Percentiles rank a stretch among this genome's conserved stretches.
Conservation (phyloP, 2,113 vertebrate species). For the Phylloscopus whistleri region DNA sequence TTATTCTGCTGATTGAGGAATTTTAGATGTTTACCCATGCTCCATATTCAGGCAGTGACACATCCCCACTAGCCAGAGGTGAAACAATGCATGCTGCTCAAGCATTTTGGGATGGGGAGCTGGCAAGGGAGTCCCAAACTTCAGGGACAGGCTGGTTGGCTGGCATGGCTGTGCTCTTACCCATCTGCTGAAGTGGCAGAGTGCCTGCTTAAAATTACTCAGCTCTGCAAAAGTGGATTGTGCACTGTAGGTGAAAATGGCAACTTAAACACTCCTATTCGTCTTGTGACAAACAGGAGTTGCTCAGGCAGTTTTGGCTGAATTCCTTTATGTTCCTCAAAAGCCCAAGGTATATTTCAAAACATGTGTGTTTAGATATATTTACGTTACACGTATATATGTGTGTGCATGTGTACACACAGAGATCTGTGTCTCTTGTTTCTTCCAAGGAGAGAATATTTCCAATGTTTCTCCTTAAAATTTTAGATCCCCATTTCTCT, state of each 20-base stretch:
- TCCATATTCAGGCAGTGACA: not conserved
- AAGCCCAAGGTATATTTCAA: no score
- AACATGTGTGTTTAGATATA: fast-evolving
- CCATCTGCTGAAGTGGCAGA: not conserved
- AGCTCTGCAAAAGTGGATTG: not conserved
- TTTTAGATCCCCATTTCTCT: not conserved
- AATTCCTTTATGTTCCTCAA: not conserved
- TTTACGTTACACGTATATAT: not conserved
- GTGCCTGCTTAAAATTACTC: not conserved
- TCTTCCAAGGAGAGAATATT: not conserved
- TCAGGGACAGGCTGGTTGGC: not conserved
- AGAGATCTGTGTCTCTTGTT: not conserved
- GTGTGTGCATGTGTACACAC: not conserved
- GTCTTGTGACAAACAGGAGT: not conserved
- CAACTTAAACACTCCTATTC: not conserved
- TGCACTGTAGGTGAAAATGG: not conserved
- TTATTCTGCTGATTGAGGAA: not conserved
- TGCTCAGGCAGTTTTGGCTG: not conserved
- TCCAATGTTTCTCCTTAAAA: not conserved
- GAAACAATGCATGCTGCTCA: not conserved
- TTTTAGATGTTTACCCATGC: not conserved
- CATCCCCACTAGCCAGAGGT: not conserved
- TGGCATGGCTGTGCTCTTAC: not conserved
- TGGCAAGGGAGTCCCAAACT: not conserved
- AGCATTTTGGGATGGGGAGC: not conserved